Evolutionary conservation across 2,113 vertebrate genomes (phyloP).

Genomic region (Mungos mungo): DNA sequence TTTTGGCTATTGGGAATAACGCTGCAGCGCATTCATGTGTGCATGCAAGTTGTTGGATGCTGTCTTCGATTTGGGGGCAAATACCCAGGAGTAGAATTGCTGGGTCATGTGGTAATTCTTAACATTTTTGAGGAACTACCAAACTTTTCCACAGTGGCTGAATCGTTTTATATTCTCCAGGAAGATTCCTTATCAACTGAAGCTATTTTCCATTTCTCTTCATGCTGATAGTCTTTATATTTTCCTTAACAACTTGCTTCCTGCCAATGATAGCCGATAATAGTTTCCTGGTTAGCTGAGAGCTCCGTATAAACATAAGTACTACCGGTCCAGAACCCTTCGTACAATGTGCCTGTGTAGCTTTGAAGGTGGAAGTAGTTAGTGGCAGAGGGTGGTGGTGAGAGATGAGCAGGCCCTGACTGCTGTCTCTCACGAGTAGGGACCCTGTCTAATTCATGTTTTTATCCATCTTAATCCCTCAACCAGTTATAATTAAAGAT

Average conservation of each 20-base stretch:
- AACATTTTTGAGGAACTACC: neutral
- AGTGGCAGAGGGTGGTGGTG: neutral
- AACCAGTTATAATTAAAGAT: neutral
- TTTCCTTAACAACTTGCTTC: conserved; percentile 6
- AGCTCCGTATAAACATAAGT: neutral
- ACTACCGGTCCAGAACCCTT: neutral
- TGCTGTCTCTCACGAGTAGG: neutral
- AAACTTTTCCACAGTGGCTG: neutral
- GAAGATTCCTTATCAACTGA: neutral
- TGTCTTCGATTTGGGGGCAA: neutral
- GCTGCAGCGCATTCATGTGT: neutral
- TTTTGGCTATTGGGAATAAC: neutral
- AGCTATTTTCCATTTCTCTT: neutral
- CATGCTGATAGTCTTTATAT: neutral
- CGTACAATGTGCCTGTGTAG: neutral
- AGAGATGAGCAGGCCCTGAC: neutral
- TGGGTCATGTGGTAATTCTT: neutral
- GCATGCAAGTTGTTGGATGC: neutral
- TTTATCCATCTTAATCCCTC: neutral
- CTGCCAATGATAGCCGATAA: neutral
- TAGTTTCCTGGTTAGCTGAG: neutral
- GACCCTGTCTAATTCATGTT: neutral
- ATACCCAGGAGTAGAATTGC: neutral
- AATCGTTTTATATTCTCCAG: neutral
- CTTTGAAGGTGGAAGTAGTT: neutral